Evolutionary conservation across 1,140 invertebrate genomes (phyloP).

Genomic region (Anastrepha obliqua): DNA sequence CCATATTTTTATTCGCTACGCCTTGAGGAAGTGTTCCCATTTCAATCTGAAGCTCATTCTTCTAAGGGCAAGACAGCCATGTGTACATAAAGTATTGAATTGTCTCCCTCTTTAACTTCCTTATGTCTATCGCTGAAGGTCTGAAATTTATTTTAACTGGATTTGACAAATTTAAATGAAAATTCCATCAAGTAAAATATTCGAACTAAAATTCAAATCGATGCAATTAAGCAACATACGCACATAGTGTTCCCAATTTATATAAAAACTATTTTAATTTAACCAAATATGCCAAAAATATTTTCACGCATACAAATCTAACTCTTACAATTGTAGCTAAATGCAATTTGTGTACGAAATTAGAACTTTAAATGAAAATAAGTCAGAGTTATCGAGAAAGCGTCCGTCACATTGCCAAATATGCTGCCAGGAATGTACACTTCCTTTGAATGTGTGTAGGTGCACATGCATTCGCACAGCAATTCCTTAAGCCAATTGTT

Average conservation of each 20-base stretch:
- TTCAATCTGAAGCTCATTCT: no score
- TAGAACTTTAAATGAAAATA: constrained; percentile 3
- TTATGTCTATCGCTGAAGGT: no score
- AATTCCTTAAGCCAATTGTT: neutral
- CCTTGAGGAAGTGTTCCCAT: no score
- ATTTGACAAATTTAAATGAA: neutral
- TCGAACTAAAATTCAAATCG: neutral
- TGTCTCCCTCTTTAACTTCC: no score
- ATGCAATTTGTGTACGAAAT: neutral
- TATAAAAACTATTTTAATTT: no score
- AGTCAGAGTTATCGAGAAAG: neutral
- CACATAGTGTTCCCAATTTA: no score
- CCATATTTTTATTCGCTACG: no score
- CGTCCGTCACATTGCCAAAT: no score
- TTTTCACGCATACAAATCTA: neutral
- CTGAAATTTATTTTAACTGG: neutral
- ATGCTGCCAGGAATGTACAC: neutral
- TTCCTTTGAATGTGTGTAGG: neutral
- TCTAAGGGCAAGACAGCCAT: no score
- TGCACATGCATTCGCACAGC: neutral
- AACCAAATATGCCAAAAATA: neutral
- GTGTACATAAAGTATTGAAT: no score
- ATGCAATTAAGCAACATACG: neutral
- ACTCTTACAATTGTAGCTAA: neutral
- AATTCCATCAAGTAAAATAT: neutral